These are phyloP conservation scores for Malacoctenus gilli DNA, from an alignment of 2,797 vertebrate genomes.

Conservation along the genomic window DNA sequence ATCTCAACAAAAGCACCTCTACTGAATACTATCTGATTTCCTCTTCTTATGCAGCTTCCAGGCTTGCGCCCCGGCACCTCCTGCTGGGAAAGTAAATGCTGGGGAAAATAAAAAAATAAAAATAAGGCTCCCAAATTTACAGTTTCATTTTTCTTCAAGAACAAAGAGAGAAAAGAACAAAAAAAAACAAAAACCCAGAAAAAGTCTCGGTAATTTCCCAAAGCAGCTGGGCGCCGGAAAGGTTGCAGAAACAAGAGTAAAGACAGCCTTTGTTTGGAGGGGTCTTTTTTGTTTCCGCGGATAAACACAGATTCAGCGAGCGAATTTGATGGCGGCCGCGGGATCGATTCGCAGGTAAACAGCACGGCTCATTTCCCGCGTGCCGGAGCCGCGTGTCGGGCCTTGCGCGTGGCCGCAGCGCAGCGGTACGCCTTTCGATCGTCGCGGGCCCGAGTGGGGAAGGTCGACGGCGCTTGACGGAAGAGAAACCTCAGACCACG, in stretches of 20 bases:
- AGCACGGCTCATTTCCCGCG: constrained; percentile 2
- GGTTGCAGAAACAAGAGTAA: constrained; percentile 2
- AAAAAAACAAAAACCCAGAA: neutral
- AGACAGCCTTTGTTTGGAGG: constrained; percentile 5
- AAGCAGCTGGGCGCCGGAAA: neutral
- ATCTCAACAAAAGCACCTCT: neutral
- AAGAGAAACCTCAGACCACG: no score
- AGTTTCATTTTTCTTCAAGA: neutral
- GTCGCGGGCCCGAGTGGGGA: no score
- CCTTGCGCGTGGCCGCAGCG: constrained; percentile 4
- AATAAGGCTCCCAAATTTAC: neutral
- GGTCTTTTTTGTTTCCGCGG: constrained; percentile 1
- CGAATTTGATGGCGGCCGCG: constrained; percentile 6
- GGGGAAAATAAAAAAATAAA: neutral
- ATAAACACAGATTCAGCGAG: constrained; percentile 2
- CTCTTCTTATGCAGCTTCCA: neutral
- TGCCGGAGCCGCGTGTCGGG: constrained; percentile 14
- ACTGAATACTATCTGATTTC: constrained; percentile 11
- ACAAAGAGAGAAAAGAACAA: no score
- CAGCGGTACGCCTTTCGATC: constrained; percentile 15
- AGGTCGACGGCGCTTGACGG: no score
- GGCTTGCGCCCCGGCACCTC: neutral
- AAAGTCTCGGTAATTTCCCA: neutral
- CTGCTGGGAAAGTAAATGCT: constrained; percentile 1
- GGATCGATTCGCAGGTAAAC: constrained; percentile 27